Evolutionary conservation across 1,140 invertebrate species (phyloP), one percentile per base, ranked within the genome.

Genomic region (Nixonia krombeini): DNA sequence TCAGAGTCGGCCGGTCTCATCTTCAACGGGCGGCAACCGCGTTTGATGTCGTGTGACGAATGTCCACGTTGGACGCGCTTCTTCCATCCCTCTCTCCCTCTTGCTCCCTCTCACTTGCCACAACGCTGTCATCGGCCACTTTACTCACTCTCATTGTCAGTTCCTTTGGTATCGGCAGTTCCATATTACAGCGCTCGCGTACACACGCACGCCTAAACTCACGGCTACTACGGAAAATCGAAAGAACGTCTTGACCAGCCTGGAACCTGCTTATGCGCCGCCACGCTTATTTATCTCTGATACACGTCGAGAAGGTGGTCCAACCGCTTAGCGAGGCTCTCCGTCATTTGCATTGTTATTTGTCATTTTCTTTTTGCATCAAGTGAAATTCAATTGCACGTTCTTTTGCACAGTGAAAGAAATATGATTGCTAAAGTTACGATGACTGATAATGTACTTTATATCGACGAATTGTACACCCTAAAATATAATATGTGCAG

Each of bases 31-130:
- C 80, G 80, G 78, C 80, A 78, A 63, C 72, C 70, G 75, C 79
- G 76, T 83, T 83, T 83, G 81, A 82, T 80, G 80, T 81, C 75
- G 77, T 82, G 81, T 81, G 79, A 82, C 79, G 81, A 82, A 82
- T 83, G 79, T 83, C 77, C 78, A 74, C 73, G 80, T 83, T 83
- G 65, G 69, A 73, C 56, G 65, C 65, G 58, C 68, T 57, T 72
- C 62, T 66, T 65, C 57, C 70, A 44, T 61, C 61, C 70, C 50
- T 70, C 61, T 71, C 38, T 61, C 33, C 31, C 25, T 45, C 44
- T 50, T 52, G 59, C 25, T 25, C 40, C 31, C 29, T 28, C 50
- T 53, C 26, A 10, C 25, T 44, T 21, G 35, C 13, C 21, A 33
- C 35, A 42, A 42, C 25, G 13, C 8, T 21, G 16, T 29, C 49